phyloP scores from a whole-genome alignment of 2,113 vertebrate genomes.

The Pampusana beccarii region DNA sequence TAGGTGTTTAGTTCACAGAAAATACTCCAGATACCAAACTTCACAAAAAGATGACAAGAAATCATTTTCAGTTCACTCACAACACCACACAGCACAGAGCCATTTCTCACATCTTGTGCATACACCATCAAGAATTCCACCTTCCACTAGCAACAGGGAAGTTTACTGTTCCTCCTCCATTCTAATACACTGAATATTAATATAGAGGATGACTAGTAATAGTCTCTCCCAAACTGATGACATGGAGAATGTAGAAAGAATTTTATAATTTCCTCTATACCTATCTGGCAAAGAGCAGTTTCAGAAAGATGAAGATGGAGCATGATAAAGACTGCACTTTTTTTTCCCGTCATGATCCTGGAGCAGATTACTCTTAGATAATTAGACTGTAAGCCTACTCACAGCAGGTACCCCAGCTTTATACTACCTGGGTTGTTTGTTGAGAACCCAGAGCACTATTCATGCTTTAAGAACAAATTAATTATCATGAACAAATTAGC shows the following conservation, averaged over 20 bases:
- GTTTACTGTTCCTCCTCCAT: neutral
- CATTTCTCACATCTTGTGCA: neutral
- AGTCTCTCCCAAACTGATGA: neutral
- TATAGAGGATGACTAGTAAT: neutral
- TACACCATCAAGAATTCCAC: neutral
- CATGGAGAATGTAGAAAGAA: neutral
- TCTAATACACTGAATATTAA: neutral
- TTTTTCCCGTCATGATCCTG: neutral
- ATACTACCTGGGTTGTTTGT: neutral
- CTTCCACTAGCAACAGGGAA: neutral
- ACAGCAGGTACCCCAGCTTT: neutral
- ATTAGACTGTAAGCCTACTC: neutral
- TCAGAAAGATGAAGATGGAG: neutral
- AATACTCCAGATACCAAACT: neutral
- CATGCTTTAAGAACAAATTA: slow-evolving; percentile 4
- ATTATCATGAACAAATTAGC: slow-evolving; percentile 1
- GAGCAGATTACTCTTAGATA: neutral
- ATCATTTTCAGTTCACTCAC: neutral
- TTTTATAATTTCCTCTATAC: neutral
- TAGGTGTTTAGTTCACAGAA: neutral
- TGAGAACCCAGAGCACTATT: neutral
- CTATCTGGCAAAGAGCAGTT: neutral
- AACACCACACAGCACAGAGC: neutral
- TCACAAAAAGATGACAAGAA: neutral
- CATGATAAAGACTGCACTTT: neutral